Percentiles rank a stretch among this genome's conserved stretches.
These are phyloP conservation scores for Orius insidiosus DNA, from an alignment of 1,140 invertebrate species.

Conservation along the genomic window DNA sequence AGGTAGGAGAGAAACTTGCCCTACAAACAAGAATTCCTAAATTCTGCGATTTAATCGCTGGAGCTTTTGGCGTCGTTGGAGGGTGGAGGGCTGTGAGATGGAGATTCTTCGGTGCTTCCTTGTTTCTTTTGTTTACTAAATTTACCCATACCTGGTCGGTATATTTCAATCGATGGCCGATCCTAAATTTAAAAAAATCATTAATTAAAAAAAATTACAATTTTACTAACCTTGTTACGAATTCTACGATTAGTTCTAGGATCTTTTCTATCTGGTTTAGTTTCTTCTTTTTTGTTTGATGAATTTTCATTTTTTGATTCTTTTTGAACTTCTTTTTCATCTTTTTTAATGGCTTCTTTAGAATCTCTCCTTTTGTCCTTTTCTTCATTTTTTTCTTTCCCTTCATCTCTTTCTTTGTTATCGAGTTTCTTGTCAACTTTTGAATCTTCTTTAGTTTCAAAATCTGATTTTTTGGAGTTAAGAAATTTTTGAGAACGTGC, in stretches of 20 bases:
- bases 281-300: constrained; percentile 25
- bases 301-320: constrained; percentile 9
- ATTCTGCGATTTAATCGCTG: too few species aligned
- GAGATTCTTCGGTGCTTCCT: constrained; percentile 20
- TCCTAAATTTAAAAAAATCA: constrained; percentile 32
- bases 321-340: constrained; percentile 6
- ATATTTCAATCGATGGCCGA: constrained; percentile 50
- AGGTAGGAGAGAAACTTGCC: too few species aligned
- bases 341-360: constrained; percentile 5
- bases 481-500: too few species aligned
- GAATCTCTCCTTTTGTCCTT: constrained; percentile 21
- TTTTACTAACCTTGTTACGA: constrained; percentile 42
- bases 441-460: constrained; percentile 6
- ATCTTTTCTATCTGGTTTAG: constrained; percentile 31
- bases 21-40: too few species aligned
- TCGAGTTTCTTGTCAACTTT: background rate
- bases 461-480: constrained; percentile 13
- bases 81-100: constrained; percentile 18
- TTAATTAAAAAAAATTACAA: background rate
- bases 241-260: constrained; percentile 41
- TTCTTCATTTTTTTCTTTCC: constrained; percentile 2
- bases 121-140: constrained; percentile 38
- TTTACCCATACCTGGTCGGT: constrained; percentile 53
- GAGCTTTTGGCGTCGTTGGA: too few species aligned
- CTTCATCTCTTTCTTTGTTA: constrained; percentile 7